Conservation (phyloP, 2,888 invertebrate species). For the Schrankia costaestrigalis region DNA sequence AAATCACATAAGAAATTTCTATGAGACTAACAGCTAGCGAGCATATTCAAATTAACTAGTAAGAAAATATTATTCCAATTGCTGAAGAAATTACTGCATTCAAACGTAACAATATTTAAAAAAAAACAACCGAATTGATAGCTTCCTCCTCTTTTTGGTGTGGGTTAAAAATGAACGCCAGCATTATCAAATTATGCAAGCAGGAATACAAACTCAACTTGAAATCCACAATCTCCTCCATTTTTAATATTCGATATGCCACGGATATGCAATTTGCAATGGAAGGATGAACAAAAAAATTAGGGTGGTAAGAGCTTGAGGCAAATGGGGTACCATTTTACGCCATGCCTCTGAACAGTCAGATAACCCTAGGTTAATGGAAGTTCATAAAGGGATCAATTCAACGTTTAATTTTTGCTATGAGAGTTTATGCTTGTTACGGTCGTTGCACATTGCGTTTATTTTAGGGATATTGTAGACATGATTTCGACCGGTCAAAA, state of each 20-base stretch:
- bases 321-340: slow-evolving; percentile 48
- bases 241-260: slow-evolving; percentile 5
- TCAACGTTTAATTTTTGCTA: slow-evolving; percentile 53
- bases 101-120: no score
- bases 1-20: no score
- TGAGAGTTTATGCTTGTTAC: slow-evolving; percentile 37
- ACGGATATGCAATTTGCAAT: slow-evolving; percentile 37
- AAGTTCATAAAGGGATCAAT: slow-evolving; percentile 54
- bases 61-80: no score
- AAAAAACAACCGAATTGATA: no score
- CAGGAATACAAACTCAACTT: not conserved
- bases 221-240: slow-evolving; percentile 1
- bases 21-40: no score
- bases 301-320: slow-evolving; percentile 52
- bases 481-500: no score
- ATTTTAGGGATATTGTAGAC: slow-evolving; percentile 23
- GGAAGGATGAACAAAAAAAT: slow-evolving; percentile 44
- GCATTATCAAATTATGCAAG: not conserved
- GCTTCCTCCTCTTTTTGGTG: no score
- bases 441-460: slow-evolving; percentile 26
- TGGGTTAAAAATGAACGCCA: no score
- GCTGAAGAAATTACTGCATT: no score
- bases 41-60: no score
- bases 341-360: slow-evolving; percentile 47
- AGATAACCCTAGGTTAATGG: slow-evolving; percentile 52